Percentiles rank a stretch among this genome's conserved stretches.
These are phyloP conservation scores for Coreoperca whiteheadi DNA, from an alignment of 2,113 vertebrate genomes.

Conservation along the genomic window DNA sequence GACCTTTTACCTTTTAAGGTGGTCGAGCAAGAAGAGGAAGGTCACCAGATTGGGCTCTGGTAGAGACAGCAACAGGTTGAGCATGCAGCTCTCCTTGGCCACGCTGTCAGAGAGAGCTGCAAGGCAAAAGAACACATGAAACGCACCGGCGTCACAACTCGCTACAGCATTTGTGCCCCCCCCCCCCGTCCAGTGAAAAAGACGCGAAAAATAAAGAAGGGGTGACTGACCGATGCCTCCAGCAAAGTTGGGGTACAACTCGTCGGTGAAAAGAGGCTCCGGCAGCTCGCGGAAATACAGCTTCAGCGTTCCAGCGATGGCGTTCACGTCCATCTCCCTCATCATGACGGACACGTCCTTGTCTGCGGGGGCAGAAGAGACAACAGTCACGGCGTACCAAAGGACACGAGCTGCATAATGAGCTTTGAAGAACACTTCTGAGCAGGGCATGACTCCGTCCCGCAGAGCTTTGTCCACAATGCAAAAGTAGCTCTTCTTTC, in stretches of 20 bases:
- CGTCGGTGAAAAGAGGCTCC: conserved; percentile 95
- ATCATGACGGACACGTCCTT: conserved; percentile 97
- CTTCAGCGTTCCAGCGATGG: conserved; percentile 96
- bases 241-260: conserved; percentile 95
- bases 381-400: conserved; percentile 12
- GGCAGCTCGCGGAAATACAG: conserved; percentile 98
- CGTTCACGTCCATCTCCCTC: conserved; percentile 99
- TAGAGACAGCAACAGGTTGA: conserved; percentile 94
- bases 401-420: neutral
- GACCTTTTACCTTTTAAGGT: conserved; percentile 92
- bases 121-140: conserved; percentile 19
- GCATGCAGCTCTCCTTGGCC: conserved; percentile 98
- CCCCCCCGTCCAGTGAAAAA: neutral
- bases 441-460: neutral
- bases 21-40: conserved; percentile 96
- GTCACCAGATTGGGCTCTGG: conserved; percentile 97
- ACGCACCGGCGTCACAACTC: neutral
- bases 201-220: neutral
- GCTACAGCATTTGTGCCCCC: neutral
- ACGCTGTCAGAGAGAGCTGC: conserved; percentile 95
- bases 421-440: neutral
- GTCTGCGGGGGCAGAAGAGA: conserved; percentile 80
- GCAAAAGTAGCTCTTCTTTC: neutral
- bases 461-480: neutral
- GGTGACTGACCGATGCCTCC: conserved; percentile 92